Evolutionary conservation across 2,113 vertebrate genomes (phyloP).

Genomic region (Misgurnus mizolepis): DNA sequence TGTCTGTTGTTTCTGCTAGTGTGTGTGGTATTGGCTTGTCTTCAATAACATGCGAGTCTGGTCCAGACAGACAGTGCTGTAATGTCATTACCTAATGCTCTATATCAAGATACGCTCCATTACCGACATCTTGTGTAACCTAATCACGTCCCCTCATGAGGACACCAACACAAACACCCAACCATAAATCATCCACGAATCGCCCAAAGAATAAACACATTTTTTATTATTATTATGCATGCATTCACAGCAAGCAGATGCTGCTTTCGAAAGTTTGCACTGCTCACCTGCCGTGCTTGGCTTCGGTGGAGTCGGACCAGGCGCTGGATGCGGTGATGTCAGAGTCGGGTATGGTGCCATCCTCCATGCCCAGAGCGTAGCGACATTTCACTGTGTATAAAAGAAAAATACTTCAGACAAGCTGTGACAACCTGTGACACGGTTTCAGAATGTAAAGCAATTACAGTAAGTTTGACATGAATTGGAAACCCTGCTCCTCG

Average conservation of each 20-base stretch:
- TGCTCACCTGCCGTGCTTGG: constrained; percentile 87
- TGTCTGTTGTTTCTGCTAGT: not conserved
- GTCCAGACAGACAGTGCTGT: constrained; percentile 54
- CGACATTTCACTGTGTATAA: constrained; percentile 81
- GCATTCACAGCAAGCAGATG: not conserved
- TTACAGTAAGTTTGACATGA: not conserved
- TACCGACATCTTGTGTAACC: constrained; percentile 59
- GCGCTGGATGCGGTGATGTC: constrained; percentile 88
- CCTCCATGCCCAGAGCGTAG: constrained; percentile 94
- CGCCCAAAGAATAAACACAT: constrained; percentile 1
- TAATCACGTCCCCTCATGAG: constrained; percentile 50
- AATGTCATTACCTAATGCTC: constrained; percentile 61
- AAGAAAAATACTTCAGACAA: constrained; percentile 26
- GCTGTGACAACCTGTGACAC: not conserved
- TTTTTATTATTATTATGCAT: not conserved
- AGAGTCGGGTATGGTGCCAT: constrained; percentile 86
- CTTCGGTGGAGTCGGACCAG: constrained; percentile 93
- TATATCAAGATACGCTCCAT: constrained; percentile 58
- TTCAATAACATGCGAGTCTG: constrained; percentile 37
- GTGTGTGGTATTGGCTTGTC: constrained; percentile 27
- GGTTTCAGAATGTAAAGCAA: no score
- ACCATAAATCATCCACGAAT: constrained; percentile 15
- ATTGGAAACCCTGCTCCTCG: no score
- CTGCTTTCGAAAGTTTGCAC: not conserved
- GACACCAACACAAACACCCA: constrained; percentile 34